phyloP scores from a whole-genome alignment of 1,140 invertebrate genomes.

The Popillia japonica region DNA sequence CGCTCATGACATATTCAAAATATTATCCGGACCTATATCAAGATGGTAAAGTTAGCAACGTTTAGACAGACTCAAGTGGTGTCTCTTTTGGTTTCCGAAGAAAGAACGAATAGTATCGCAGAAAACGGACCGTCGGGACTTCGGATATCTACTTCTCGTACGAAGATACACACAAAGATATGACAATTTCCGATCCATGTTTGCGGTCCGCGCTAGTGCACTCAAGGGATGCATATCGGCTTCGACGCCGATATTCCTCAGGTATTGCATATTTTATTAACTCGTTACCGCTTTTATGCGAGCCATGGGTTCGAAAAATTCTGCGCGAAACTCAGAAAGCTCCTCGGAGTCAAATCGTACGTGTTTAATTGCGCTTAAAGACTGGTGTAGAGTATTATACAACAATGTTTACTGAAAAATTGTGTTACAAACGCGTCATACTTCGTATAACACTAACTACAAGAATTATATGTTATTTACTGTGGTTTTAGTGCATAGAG shows the following conservation, averaged over 20 bases:
- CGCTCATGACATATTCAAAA: conserved; percentile 32
- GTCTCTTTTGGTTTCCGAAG: neutral
- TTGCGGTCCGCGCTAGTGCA: conserved; percentile 23
- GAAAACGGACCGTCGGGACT: conserved; percentile 27
- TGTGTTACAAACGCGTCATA: no score
- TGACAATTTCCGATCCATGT: conserved; percentile 31
- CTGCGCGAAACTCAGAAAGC: neutral
- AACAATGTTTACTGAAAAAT: no score
- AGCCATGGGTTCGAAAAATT: neutral
- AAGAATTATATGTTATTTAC: no score
- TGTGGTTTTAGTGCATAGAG: no score
- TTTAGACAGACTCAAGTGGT: conserved; percentile 6
- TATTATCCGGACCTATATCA: conserved; percentile 35
- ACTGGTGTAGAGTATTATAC: neutral
- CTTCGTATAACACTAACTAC: no score
- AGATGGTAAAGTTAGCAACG: neutral
- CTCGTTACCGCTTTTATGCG: conserved; percentile 30
- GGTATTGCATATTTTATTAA: conserved; percentile 33
- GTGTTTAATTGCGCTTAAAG: neutral
- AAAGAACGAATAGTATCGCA: no score
- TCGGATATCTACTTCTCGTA: conserved; percentile 6
- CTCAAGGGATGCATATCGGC: conserved; percentile 25
- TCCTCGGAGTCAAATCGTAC: neutral
- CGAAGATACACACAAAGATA: conserved; percentile 18
- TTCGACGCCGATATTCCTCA: conserved; percentile 22